Percentiles rank a stretch among this genome's conserved stretches.
Conservation (phyloP, 2,113 vertebrate genomes). For the Malurus elegans region DNA sequence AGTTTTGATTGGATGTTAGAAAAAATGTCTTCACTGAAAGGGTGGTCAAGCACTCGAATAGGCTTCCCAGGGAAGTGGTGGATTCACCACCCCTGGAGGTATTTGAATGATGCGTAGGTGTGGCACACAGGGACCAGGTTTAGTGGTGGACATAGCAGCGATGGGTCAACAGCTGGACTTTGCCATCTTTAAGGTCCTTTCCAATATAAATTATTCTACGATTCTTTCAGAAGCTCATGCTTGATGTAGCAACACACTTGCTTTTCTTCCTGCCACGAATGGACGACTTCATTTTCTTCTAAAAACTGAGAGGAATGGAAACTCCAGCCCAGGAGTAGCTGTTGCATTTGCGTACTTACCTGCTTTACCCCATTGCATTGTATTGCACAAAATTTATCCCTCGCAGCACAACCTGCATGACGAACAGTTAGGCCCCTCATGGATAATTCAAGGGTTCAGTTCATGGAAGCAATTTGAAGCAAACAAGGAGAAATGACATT, state of each 20-base stretch:
- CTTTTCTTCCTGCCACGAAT: not conserved
- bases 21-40: not conserved
- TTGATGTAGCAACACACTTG: not conserved
- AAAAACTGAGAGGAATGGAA: not conserved
- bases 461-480: not conserved
- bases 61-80: not conserved
- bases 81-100: not conserved
- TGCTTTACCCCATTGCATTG: not conserved
- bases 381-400: not conserved
- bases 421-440: not conserved
- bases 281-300: not conserved
- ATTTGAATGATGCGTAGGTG: not conserved
- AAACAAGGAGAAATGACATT: not conserved
- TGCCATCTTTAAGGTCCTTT: not conserved
- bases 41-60: not conserved
- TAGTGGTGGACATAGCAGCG: not conserved
- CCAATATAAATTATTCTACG: not conserved
- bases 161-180: not conserved
- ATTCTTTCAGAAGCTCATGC: not conserved
- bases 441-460: slow-evolving; percentile 44
- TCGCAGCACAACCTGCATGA: not conserved
- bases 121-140: not conserved
- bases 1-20: not conserved
- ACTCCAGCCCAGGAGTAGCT: not conserved
- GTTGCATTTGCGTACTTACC: not conserved